A percentile compares a stretch with the other conserved stretches of the same genome.
Conservation (phyloP, 2,797 vertebrate species). For the Hozukius guyotensis region DNA sequence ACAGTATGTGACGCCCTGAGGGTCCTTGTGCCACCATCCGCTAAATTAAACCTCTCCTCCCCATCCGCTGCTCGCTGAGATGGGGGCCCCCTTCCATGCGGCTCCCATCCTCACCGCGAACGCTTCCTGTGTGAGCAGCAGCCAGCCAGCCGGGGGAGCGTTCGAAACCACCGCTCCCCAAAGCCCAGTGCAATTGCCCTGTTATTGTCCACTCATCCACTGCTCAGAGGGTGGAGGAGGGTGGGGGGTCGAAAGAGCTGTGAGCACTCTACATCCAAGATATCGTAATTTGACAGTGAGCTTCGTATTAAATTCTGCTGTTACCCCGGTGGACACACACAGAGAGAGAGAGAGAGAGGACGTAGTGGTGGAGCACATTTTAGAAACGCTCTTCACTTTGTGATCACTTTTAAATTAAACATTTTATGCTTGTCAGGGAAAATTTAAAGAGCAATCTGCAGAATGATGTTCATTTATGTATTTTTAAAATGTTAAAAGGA, state of each 20-base stretch:
- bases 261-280: constrained; percentile 45
- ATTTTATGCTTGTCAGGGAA: constrained; percentile 11
- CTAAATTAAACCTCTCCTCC: constrained; percentile 81
- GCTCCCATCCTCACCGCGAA: not conserved
- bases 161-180: constrained; percentile 73
- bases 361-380: not conserved
- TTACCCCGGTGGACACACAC: constrained; percentile 5
- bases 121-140: not conserved
- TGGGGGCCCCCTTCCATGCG: not conserved
- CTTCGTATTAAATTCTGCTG: constrained; percentile 46
- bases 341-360: not conserved
- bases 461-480: constrained; percentile 14
- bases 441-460: not conserved
- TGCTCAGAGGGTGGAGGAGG: constrained; percentile 58
- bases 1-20: constrained; percentile 58
- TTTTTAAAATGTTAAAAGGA: not conserved
- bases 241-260: constrained; percentile 31
- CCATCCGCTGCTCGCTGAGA: constrained; percentile 41
- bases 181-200: constrained; percentile 87
- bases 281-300: constrained; percentile 62
- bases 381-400: not conserved
- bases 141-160: constrained; percentile 32
- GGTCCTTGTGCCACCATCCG: constrained; percentile 69
- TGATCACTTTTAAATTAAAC: constrained; percentile 39
- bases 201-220: constrained; percentile 85